Percentiles rank a stretch among this genome's conserved stretches.
Conservation (phyloP, 2,113 vertebrate species). For the Leiothrix lutea region DNA sequence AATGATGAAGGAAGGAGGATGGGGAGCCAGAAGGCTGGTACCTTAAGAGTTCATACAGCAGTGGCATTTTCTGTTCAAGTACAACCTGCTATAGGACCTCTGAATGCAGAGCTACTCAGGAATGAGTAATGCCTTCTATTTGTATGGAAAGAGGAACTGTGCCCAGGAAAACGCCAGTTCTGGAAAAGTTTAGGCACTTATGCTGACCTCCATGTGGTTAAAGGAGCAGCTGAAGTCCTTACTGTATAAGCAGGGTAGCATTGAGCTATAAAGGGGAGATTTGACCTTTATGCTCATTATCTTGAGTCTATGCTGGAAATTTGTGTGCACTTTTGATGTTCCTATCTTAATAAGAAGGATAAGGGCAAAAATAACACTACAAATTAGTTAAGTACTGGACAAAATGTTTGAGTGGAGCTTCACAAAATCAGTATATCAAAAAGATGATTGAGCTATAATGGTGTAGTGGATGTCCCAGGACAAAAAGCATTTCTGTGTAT, state of each 20-base stretch:
- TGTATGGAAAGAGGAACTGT: neutral
- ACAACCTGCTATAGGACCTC: neutral
- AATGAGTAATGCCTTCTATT: neutral
- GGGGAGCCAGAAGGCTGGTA: neutral
- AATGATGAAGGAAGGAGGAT: neutral
- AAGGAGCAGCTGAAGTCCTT: neutral
- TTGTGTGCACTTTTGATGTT: neutral
- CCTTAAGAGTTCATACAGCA: neutral
- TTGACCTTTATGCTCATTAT: neutral
- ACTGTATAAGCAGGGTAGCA: neutral
- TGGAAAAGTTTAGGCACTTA: neutral
- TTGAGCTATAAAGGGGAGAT: neutral
- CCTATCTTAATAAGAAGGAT: neutral
- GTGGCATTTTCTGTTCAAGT: neutral
- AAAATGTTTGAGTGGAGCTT: neutral
- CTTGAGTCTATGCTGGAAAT: neutral
- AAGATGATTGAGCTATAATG: neutral
- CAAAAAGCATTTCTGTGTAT: neutral
- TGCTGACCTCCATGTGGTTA: neutral
- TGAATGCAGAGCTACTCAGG: neutral
- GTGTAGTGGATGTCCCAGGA: neutral
- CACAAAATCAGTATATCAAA: neutral
- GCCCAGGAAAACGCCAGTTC: neutral
- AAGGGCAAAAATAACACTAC: neutral
- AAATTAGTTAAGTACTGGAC: neutral